Base-by-base conservation (phyloP, 2,888 invertebrate genomes). In the Pandemis cinnamomeana region DNA sequence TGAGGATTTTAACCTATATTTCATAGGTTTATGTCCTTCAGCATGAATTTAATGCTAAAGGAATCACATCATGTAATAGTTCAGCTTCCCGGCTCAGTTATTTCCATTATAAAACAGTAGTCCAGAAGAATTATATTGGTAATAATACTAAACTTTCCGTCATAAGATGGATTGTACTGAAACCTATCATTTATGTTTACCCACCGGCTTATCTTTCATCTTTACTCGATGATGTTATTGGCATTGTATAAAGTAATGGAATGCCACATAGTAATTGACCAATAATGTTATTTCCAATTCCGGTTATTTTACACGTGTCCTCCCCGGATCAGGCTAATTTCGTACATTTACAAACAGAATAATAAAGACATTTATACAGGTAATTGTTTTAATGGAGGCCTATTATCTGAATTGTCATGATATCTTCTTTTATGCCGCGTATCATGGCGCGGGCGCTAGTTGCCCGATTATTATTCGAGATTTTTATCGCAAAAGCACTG, bases 401-500 rank as follows among this genome's bases (percentile, higher is more conserved):
- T 84, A 89, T 89, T 89, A 88, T 80, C 79, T 85, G 82, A 86
- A 87, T 86, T 86, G 84, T 82, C 83, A 87, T 87, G 85, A 89
- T 89, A 89, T 89, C 86, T 89, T 88, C 84, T 89, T 89, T 91
- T 89, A 91, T 90, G 89, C 88, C 87, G 88, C 90, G 58, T 61
- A 89, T 82, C 87, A 79, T 87, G 88, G 88, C 64, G 80, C 64
- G 80, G 83, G 80, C 79, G 84, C 84, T 86, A 87, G 88, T 87
- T 86, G 83, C 80, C 77, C 87, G 85, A 89, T 92, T 89, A 86
- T 89, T 89, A 91, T 90, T 85, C 84, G 87, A 90, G 91, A 93
- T 93, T 91, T 90, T 91, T 91, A 94, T 93, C 93, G 77, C 79
- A 91, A 93, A 94, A 94, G 82, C 87, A 91, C 91, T 88, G 90